These are phyloP conservation scores for Centroberyx gerrardi DNA, from an alignment of 2,797 vertebrate genomes.

Conservation along the genomic window DNA sequence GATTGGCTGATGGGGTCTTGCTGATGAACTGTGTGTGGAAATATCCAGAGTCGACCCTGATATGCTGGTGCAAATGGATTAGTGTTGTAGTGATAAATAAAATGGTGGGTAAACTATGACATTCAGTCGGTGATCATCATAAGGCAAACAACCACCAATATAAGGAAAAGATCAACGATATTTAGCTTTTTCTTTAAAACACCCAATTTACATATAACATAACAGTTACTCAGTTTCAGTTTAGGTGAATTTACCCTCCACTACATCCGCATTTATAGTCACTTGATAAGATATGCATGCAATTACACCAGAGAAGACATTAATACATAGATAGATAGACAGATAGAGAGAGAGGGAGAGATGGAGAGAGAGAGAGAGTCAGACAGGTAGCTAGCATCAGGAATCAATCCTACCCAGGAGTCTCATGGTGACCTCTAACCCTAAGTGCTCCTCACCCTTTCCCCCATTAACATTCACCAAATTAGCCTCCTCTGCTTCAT, in stretches of 20 bases:
- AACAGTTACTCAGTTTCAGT: too few relatives aligned
- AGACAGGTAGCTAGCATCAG: conserved; percentile 4
- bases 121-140: too few relatives aligned
- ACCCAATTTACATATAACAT: too few relatives aligned
- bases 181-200: too few relatives aligned
- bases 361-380: neutral
- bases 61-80: neutral
- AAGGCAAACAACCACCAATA: too few relatives aligned
- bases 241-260: too few relatives aligned
- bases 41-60: conserved; percentile 1
- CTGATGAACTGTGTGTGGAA: conserved; percentile 13
- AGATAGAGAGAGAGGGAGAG: neutral
- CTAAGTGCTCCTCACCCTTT: neutral
- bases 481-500: conserved; percentile 37
- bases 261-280: too few relatives aligned
- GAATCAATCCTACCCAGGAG: conserved; percentile 23
- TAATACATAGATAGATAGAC: neutral
- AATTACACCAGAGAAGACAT: too few relatives aligned
- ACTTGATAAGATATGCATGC: too few relatives aligned
- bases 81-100: too few relatives aligned
- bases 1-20: conserved; percentile 4
- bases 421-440: conserved; percentile 20
- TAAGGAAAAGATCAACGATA: too few relatives aligned
- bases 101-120: too few relatives aligned
- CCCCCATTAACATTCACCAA: conserved; percentile 40